phyloP scores from a whole-genome alignment of 2,113 vertebrate species.

The Pelecanoides urinatrix region DNA sequence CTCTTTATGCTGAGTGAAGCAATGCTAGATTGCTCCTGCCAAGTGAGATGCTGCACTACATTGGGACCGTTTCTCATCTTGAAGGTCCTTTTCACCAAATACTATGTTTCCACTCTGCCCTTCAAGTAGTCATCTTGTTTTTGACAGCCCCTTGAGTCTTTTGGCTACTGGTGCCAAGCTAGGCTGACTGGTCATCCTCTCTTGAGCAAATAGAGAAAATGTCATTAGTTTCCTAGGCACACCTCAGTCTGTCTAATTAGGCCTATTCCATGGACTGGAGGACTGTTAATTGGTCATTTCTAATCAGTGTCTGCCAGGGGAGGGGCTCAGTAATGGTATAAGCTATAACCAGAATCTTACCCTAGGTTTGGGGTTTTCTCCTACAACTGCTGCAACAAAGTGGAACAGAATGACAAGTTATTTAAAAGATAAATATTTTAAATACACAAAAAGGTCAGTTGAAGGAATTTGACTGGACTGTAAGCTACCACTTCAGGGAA shows the following conservation, averaged over 20 bases:
- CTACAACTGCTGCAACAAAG: neutral
- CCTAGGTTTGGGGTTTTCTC: neutral
- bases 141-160: neutral
- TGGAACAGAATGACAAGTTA: neutral
- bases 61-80: neutral
- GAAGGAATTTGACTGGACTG: conserved; percentile 51
- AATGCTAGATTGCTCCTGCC: neutral
- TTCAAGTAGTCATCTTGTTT: neutral
- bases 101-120: rapidly evolving
- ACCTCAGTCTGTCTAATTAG: conserved; percentile 5
- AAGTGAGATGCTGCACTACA: neutral
- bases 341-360: neutral
- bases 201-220: neutral
- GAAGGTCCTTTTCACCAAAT: neutral
- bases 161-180: neutral
- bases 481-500: conserved; percentile 41
- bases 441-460: conserved; percentile 33
- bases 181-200: neutral
- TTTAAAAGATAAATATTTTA: conserved; percentile 41
- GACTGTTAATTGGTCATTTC: conserved; percentile 20
- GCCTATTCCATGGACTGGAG: neutral
- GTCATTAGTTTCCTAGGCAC: neutral
- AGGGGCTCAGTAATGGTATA: neutral
- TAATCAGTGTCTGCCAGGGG: neutral
- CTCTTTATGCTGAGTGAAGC: neutral